These are phyloP conservation scores for Rhodeus uyekii DNA, from an alignment of 2,797 vertebrate species.

Conservation along the genomic window DNA sequence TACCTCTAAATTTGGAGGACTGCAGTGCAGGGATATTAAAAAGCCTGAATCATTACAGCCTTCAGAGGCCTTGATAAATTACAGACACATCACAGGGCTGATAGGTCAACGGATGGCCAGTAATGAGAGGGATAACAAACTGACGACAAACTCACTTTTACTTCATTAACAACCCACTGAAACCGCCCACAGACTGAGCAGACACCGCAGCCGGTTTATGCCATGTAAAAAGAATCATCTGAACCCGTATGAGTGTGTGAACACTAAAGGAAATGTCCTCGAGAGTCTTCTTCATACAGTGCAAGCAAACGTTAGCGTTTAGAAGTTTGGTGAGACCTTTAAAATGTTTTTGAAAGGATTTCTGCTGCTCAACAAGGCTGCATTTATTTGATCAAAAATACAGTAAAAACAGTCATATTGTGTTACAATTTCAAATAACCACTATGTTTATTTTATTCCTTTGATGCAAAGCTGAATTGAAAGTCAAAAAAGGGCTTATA, in stretches of 20 bases:
- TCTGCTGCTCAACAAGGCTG: not conserved
- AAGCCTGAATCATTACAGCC: slow-evolving; percentile 42
- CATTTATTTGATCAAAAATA: not conserved
- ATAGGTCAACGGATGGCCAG: slow-evolving; percentile 21
- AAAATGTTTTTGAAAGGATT: not conserved
- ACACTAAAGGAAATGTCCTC: not conserved
- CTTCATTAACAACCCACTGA: not conserved
- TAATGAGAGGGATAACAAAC: slow-evolving; percentile 38
- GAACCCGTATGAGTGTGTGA: not conserved
- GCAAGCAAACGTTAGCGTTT: not conserved
- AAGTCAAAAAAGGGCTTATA: too few relatives aligned
- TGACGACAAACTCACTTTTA: slow-evolving; percentile 22
- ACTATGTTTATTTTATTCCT: too few relatives aligned
- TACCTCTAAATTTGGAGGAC: slow-evolving; percentile 29
- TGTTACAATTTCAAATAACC: too few relatives aligned
- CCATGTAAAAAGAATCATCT: not conserved
- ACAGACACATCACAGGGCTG: slow-evolving; percentile 9
- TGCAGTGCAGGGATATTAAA: slow-evolving; percentile 39
- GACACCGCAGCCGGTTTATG: not conserved
- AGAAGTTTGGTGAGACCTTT: not conserved
- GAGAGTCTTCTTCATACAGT: not conserved
- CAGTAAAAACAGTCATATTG: not conserved
- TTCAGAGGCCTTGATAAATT: slow-evolving; percentile 17
- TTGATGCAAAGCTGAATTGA: not conserved
- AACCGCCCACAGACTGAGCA: not conserved